Evolutionary conservation across 92 coral and sea anemone genomes (phyloP), one percentile per base, ranked within the genome.

Genomic region (Paramuricea clavata): DNA sequence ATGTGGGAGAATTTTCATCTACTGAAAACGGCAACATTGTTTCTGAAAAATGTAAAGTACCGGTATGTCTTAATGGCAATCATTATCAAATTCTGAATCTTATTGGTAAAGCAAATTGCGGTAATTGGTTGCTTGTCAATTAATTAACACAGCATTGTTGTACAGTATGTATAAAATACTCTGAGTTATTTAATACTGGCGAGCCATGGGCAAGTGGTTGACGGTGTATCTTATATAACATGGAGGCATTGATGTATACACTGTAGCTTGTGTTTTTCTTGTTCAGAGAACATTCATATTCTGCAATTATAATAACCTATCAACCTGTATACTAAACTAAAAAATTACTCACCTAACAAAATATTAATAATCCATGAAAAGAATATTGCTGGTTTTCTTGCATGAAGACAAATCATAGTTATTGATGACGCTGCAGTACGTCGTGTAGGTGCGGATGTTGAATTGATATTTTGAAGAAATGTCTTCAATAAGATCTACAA

Each of bases 371-470:
- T 90, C 99, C 99, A 97, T 36, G 92, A 94, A 67, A 89, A 87
- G 61, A 97, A 93, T 79, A 88, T 76, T 33, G 81, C 87, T 16
- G 99, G 99, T 81, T 97, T 97, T 2, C 99, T 90, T 27, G 98
- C 93, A 82, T 93, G 89, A 49, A 81, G 96, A 77, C 99, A 96
- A 68, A 96, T 93, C 79, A 94, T 72, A 31, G 93, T 95, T 64
- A 96, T 89, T 39, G 93, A 79, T 41, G 93, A 84, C 7, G 94
- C 95, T 41, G 99, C 97, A 4, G 99, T 94, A 32, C 99, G 99
- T 32, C 99, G 92, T 2, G 99, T 90, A 33, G 93, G 82, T 31
- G 99, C 98, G 39, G 92, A 94, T 31, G 92, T 23, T 15, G 99
- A 94, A 60, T 70, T 91, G 65, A 96, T 74, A 86, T 94, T 96